phyloP scores from a whole-genome alignment of 2,888 invertebrate species.

The Harpalus rufipes region DNA sequence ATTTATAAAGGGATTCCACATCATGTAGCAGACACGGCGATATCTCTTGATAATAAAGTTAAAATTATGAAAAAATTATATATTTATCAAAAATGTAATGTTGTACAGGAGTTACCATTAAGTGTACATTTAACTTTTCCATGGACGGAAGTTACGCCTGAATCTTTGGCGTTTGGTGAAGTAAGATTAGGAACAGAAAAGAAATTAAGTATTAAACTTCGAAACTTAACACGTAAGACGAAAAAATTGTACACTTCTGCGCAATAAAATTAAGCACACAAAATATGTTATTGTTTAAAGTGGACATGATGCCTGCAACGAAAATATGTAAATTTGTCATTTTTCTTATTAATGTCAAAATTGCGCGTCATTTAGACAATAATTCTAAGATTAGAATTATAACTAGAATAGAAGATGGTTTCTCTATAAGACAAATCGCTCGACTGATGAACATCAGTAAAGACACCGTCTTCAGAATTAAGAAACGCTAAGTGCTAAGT shows the following conservation, averaged over 20 bases:
- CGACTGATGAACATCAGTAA: too few species aligned
- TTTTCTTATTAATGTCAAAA: too few species aligned
- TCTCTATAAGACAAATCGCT: too few species aligned
- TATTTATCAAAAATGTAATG: constrained; percentile 30
- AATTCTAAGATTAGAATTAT: too few species aligned
- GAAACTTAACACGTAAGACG: constrained; percentile 34
- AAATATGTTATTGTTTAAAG: too few species aligned
- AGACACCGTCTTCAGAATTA: too few species aligned
- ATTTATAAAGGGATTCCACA: not conserved
- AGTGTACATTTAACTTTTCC: constrained; percentile 4
- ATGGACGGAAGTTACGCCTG: not conserved
- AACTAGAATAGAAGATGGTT: too few species aligned
- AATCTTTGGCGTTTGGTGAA: not conserved
- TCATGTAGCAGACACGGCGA: not conserved
- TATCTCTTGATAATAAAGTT: constrained; percentile 4
- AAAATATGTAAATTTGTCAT: too few species aligned
- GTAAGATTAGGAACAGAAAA: constrained; percentile 5
- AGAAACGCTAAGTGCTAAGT: too few species aligned
- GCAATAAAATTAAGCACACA: too few species aligned
- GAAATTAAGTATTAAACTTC: constrained; percentile 4
- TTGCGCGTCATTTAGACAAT: too few species aligned
- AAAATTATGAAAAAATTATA: constrained; percentile 17
- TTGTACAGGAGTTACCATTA: not conserved
- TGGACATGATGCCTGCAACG: too few species aligned
- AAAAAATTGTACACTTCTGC: not conserved